These are phyloP conservation scores for Hippoglossus stenolepis DNA, from an alignment of 2,113 vertebrate species.

Conservation along the genomic window DNA sequence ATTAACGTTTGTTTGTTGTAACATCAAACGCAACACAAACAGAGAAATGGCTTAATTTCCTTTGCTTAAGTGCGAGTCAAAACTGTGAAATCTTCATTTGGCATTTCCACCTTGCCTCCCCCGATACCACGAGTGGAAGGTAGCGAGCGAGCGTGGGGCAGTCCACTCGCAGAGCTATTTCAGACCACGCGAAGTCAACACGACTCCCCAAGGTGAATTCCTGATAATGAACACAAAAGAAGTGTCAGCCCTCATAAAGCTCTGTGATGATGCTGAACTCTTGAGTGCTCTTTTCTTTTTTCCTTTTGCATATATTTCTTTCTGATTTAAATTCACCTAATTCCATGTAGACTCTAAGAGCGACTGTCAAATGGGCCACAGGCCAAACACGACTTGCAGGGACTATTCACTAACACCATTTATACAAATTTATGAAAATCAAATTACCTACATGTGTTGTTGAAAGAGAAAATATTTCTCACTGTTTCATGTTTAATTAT, in stretches of 20 bases:
- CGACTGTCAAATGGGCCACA: slow-evolving; percentile 75
- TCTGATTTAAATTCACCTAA: slow-evolving; percentile 82
- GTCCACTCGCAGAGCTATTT: slow-evolving; percentile 79
- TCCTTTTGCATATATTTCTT: slow-evolving; percentile 49
- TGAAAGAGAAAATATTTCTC: neutral
- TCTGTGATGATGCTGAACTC: slow-evolving; percentile 78
- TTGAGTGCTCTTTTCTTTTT: slow-evolving; percentile 37
- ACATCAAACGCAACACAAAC: slow-evolving; percentile 22
- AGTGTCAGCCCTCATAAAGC: slow-evolving; percentile 81
- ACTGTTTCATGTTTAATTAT: slow-evolving; percentile 7
- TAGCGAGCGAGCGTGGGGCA: slow-evolving; percentile 48
- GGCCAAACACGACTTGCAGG: slow-evolving; percentile 55
- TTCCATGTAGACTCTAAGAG: slow-evolving; percentile 76
- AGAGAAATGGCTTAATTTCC: slow-evolving; percentile 58
- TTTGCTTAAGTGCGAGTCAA: slow-evolving; percentile 45
- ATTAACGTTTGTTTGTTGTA: slow-evolving; percentile 18
- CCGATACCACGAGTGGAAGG: slow-evolving; percentile 49
- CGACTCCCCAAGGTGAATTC: slow-evolving; percentile 80
- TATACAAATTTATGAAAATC: neutral
- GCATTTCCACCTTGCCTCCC: slow-evolving; percentile 70
- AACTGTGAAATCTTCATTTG: slow-evolving; percentile 52
- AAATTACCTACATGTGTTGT: neutral
- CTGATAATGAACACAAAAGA: slow-evolving; percentile 85
- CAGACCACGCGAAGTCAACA: slow-evolving; percentile 80
- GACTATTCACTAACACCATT: slow-evolving; percentile 54